Conservation (phyloP, 35 echinoderm and acorn worm species). For the Apostichopus japonicus region DNA sequence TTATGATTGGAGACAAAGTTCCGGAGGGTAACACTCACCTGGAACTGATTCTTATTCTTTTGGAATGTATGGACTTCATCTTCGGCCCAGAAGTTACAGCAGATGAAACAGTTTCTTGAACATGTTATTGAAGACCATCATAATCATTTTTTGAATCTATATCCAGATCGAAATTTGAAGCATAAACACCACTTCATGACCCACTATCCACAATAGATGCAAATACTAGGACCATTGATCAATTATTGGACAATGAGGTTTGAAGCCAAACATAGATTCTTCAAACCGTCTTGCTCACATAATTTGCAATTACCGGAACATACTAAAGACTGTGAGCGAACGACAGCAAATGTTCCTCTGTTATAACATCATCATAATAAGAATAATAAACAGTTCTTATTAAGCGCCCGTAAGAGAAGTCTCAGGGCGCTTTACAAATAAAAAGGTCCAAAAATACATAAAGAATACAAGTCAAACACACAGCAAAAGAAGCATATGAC, state of each 20-base stretch:
- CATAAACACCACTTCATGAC: constrained; percentile 61
- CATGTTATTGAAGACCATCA: constrained; percentile 60
- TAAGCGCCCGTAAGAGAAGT: too few relatives aligned
- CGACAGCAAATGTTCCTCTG: constrained; percentile 50
- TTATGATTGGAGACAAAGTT: constrained; percentile 58
- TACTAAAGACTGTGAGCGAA: constrained; percentile 29
- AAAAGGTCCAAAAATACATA: too few relatives aligned
- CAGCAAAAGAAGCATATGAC: too few relatives aligned
- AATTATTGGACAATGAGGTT: constrained; percentile 64
- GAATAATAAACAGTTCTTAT: too few relatives aligned
- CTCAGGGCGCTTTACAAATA: too few relatives aligned
- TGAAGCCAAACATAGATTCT: constrained; percentile 54
- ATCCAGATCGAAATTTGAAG: neutral
- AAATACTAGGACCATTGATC: neutral
- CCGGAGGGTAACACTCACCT: constrained; percentile 45
- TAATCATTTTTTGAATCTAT: neutral
- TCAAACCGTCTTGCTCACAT: constrained; percentile 53
- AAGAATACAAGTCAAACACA: too few relatives aligned
- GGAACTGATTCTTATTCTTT: constrained; percentile 31
- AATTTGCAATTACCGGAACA: constrained; percentile 59
- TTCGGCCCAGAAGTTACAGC: constrained; percentile 32
- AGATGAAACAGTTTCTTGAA: constrained; percentile 42
- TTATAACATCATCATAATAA: too few relatives aligned
- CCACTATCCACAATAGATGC: constrained; percentile 43
- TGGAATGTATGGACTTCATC: constrained; percentile 58